Evolutionary conservation across 2,888 invertebrate species (phyloP).

Genomic region (Clepsis dumicolana): DNA sequence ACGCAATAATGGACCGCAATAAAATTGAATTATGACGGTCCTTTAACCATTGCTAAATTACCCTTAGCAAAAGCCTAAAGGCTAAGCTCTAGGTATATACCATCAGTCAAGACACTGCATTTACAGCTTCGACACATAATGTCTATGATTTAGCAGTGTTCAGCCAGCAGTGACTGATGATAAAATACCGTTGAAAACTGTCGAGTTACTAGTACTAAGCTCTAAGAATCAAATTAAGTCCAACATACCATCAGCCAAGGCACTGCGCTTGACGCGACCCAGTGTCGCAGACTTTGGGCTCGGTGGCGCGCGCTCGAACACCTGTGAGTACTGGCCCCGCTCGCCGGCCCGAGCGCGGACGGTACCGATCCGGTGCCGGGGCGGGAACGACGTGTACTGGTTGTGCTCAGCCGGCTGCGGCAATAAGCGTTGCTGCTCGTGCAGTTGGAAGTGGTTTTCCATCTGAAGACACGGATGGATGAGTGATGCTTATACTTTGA

Average conservation of each 20-base stretch:
- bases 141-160: no score
- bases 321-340: conserved; percentile 82
- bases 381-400: conserved; percentile 82
- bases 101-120: conserved; percentile 72
- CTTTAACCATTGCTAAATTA: background rate
- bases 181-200: no score
- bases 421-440: conserved; percentile 79
- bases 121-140: no score
- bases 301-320: conserved; percentile 85
- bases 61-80: no score
- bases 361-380: conserved; percentile 70
- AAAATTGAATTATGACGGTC: no score
- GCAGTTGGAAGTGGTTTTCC: conserved; percentile 81
- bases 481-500: no score
- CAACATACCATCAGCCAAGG: conserved; percentile 70
- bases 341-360: conserved; percentile 77
- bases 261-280: conserved; percentile 74
- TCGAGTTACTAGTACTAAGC: no score
- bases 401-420: conserved; percentile 78
- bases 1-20: no score
- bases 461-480: conserved; percentile 55
- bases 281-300: conserved; percentile 82
- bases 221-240: background rate
- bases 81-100: conserved; percentile 49
- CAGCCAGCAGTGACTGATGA: no score